Evolutionary conservation across 2,113 vertebrate genomes (phyloP).

Genomic region (Phrynosoma blainvillii): DNA sequence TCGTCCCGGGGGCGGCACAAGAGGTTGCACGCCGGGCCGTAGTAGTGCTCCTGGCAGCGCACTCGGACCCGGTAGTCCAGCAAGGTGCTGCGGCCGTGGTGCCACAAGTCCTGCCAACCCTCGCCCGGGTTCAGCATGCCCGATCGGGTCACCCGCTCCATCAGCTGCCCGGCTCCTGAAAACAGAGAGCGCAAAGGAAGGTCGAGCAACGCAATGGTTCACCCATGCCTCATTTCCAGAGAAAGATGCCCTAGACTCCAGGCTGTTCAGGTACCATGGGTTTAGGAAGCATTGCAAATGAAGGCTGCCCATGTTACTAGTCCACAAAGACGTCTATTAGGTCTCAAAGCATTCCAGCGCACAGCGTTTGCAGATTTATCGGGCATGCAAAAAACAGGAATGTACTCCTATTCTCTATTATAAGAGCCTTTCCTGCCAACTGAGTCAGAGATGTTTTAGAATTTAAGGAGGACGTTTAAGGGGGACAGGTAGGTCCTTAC

Average conservation of each 20-base stretch:
- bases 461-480: neutral
- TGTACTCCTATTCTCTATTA: neutral
- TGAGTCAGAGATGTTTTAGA: neutral
- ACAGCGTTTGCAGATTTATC: neutral
- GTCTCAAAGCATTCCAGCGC: neutral
- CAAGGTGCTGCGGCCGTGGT: constrained; percentile 77
- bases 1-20: constrained; percentile 76
- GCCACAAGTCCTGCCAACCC: constrained; percentile 77
- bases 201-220: neutral
- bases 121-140: constrained; percentile 83
- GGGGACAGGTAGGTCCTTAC: neutral
- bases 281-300: neutral
- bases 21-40: constrained; percentile 79
- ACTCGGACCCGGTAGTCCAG: constrained; percentile 84
- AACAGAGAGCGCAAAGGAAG: neutral
- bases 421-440: neutral
- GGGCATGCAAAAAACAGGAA: no score
- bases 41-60: constrained; percentile 80
- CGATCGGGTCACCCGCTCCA: constrained; percentile 79
- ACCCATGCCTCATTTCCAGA: neutral
- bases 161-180: constrained; percentile 78
- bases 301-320: neutral
- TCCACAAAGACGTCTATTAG: neutral
- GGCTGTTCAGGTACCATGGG: no score
- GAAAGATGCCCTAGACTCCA: neutral